These are phyloP conservation scores for Tragelaphus strepsiceros DNA, from an alignment of 2,113 vertebrate genomes.

Conservation along the genomic window DNA sequence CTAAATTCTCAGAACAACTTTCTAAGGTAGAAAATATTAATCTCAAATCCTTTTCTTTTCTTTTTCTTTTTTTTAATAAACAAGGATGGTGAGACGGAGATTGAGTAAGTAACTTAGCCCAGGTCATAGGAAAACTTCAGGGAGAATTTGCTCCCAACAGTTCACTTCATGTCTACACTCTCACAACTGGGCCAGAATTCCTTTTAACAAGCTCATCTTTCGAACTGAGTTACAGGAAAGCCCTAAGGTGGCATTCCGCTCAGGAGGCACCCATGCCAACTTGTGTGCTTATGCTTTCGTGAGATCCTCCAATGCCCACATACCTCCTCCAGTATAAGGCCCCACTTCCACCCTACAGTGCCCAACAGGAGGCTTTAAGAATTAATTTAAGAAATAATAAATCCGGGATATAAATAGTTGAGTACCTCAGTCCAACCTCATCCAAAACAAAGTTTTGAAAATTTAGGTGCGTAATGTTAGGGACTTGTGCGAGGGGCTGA, in stretches of 20 bases:
- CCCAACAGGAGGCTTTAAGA: not conserved
- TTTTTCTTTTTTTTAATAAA: not conserved
- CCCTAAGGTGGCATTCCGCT: not conserved
- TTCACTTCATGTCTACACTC: not conserved
- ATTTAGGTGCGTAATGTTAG: not conserved
- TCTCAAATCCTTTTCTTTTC: not conserved
- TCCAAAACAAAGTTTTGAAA: not conserved
- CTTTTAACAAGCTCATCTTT: not conserved
- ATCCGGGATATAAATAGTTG: not conserved
- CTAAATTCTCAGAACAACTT: not conserved
- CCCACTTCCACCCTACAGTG: rapidly evolving
- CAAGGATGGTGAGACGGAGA: not conserved
- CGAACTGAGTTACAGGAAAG: not conserved
- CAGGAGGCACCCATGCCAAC: rapidly evolving
- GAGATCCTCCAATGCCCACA: not conserved
- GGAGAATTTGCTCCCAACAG: not conserved
- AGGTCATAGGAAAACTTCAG: not conserved
- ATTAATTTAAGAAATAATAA: not conserved
- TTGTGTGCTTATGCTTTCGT: not conserved
- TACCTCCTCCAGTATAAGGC: too few species aligned
- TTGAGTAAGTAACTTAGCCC: not conserved
- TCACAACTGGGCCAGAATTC: not conserved
- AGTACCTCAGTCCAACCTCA: not conserved
- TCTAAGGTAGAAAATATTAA: not conserved
- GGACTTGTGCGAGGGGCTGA: not conserved